Conservation (phyloP, 2,797 vertebrate species). For the Channa striata region DNA sequence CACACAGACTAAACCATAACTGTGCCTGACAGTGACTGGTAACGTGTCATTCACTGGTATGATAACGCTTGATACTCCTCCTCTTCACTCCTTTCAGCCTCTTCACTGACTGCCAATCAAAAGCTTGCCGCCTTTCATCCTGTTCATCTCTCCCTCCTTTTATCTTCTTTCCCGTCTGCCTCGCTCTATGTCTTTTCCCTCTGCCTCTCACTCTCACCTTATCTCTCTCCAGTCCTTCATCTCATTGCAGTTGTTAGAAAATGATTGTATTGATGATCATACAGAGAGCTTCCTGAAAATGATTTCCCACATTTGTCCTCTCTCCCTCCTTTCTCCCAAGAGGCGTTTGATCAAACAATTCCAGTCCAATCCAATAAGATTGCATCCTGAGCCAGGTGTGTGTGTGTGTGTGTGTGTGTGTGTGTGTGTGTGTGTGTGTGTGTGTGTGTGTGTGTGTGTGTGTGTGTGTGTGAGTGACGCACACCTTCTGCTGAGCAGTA, state of each 20-base stretch:
- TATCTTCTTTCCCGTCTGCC: background rate
- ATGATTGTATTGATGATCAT: slow-evolving; percentile 17
- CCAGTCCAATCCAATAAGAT: slow-evolving; percentile 48
- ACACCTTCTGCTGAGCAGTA: slow-evolving; percentile 24
- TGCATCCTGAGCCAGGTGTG: slow-evolving; percentile 35
- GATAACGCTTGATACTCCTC: background rate
- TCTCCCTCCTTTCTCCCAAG: background rate
- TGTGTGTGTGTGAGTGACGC: slow-evolving; percentile 15
- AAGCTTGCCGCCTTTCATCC: background rate
- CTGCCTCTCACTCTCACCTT: background rate
- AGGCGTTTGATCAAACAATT: slow-evolving; percentile 51
- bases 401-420: too few relatives aligned
- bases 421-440: too few relatives aligned
- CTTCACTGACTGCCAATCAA: background rate
- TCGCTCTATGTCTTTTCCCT: background rate
- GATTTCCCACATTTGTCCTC: slow-evolving; percentile 25
- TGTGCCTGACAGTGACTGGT: too few relatives aligned
- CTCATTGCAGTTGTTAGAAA: slow-evolving; percentile 31
- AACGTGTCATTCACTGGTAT: too few relatives aligned
- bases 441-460: slow-evolving; percentile 7
- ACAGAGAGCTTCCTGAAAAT: slow-evolving; percentile 26
- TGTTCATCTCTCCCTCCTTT: slow-evolving; percentile 4
- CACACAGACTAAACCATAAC: too few relatives aligned
- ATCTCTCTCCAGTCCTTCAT: background rate
- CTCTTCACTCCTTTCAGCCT: background rate